Percentiles rank a stretch among this genome's conserved stretches.
Conservation (phyloP, 2,113 vertebrate genomes). For the Pimephales promelas region DNA sequence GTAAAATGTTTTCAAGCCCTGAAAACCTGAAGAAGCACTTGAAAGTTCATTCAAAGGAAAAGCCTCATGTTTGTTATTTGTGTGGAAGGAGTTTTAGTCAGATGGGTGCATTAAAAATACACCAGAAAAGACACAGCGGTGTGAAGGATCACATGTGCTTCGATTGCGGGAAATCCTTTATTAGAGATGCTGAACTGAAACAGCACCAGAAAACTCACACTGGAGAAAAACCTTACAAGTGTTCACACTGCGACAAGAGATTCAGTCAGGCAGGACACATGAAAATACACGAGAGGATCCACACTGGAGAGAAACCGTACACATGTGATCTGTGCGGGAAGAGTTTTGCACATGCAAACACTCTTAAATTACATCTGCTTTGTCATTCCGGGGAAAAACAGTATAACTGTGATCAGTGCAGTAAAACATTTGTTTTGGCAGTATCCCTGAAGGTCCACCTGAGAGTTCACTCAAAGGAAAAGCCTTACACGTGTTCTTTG, state of each 20-base stretch:
- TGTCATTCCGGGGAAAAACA: not conserved
- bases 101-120: not conserved
- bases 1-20: not conserved
- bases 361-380: not conserved
- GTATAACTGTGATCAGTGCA: slow-evolving; percentile 1
- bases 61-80: not conserved
- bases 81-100: slow-evolving; percentile 4
- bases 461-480: not conserved
- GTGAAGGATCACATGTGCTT: slow-evolving; percentile 6
- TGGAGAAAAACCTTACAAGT: slow-evolving; percentile 17
- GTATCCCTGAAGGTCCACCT: not conserved
- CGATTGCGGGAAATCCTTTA: not conserved
- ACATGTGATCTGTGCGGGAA: not conserved
- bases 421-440: not conserved
- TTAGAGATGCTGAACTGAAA: slow-evolving; percentile 10
- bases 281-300: not conserved
- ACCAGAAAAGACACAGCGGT: not conserved
- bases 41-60: slow-evolving; percentile 5
- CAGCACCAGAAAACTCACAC: slow-evolving; percentile 12
- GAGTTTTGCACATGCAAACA: not conserved
- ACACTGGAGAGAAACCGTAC: not conserved
- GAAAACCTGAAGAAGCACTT: not conserved
- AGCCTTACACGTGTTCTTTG: not conserved
- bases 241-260: not conserved
- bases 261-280: not conserved